Evolutionary conservation across 2,888 invertebrate species (phyloP).

Genomic region (Artemia sp.): DNA sequence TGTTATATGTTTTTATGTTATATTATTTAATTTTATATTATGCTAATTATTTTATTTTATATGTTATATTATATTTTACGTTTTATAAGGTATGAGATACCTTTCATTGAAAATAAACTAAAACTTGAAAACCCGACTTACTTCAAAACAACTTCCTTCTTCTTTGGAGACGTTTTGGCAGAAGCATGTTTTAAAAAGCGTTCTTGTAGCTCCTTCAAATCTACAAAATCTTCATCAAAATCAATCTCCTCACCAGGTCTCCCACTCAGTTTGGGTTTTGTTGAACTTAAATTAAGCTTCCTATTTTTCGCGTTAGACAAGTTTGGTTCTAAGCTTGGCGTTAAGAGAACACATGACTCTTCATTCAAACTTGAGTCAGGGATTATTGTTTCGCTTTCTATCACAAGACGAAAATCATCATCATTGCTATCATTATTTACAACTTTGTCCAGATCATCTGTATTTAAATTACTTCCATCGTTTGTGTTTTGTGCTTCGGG

Average conservation of each 20-base stretch:
- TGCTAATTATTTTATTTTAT: too few species aligned
- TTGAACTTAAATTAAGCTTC: neutral
- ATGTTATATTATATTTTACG: too few species aligned
- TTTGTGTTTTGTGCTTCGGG: neutral
- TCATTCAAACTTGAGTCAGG: neutral
- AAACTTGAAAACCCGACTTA: constrained; percentile 29
- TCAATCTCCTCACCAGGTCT: constrained; percentile 42
- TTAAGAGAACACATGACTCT: neutral
- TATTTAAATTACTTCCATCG: neutral
- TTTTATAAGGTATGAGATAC: too few species aligned
- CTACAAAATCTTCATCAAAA: constrained; percentile 39
- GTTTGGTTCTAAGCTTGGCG: neutral
- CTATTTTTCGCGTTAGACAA: neutral
- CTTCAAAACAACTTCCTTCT: constrained; percentile 42
- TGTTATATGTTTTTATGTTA: too few species aligned
- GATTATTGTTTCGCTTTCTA: constrained; percentile 13
- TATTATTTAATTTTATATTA: too few species aligned
- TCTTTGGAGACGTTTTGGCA: constrained; percentile 37
- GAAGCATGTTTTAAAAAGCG: constrained; percentile 51
- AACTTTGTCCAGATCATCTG: neutral
- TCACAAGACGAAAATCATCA: neutral
- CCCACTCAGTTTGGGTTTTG: constrained; percentile 39
- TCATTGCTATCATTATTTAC: neutral
- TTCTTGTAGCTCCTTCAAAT: constrained; percentile 47
- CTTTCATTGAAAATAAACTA: too few species aligned